Evolutionary conservation across 2,797 vertebrate genomes (phyloP), one percentile per base, ranked within the genome.

Genomic region (Xenentodon cancila): DNA sequence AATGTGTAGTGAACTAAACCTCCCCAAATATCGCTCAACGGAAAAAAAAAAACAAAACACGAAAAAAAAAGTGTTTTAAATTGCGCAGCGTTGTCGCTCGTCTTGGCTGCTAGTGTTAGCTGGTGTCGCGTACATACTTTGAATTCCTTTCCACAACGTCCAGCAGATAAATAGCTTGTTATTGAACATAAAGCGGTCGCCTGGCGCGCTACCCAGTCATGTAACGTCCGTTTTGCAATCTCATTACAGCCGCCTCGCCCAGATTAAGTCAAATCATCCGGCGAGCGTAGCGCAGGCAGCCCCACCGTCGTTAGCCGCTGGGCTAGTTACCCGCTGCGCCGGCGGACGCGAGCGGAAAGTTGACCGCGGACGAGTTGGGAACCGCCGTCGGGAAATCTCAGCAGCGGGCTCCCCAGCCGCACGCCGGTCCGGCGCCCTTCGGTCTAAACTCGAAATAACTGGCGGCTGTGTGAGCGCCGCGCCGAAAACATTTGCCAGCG

Each of bases 301-400:
- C 68, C 32, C 66, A 72, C 82, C 86, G 76, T 71, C 68, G 82
- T 86, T 86, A 90, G 88, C 88, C 80, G 80, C 80, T 85, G 74
- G 86, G 90, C 89, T 89, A 90, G 81, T 81, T 44, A 48, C 3
- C 58, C 54, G 84, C 53, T 60, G 62, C 80, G 46, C 85, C 84
- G 83, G 86, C 75, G 74, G 79, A 73, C 78, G 68, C 65, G 40
- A 81, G 82, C 83, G 83, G 88, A 90, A 92, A 91, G 91, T 92
- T 91, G 75, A 68, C 73, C 73, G 74, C 81, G 59, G 81, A 85
- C 86, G 1, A 30, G 30, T 87, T 73, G 64, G 68, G 77, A 77
- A 58, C 64, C 69, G 50, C 57, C 66, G 72, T 77, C 69, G 13
- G 71, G 57, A 79, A 81, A 87, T 88, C 88, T 79, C 82, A 76